Evolutionary conservation across 2,797 vertebrate genomes (phyloP), one percentile per base, ranked within the genome.

Genomic region (Distichodus sexfasciatus): DNA sequence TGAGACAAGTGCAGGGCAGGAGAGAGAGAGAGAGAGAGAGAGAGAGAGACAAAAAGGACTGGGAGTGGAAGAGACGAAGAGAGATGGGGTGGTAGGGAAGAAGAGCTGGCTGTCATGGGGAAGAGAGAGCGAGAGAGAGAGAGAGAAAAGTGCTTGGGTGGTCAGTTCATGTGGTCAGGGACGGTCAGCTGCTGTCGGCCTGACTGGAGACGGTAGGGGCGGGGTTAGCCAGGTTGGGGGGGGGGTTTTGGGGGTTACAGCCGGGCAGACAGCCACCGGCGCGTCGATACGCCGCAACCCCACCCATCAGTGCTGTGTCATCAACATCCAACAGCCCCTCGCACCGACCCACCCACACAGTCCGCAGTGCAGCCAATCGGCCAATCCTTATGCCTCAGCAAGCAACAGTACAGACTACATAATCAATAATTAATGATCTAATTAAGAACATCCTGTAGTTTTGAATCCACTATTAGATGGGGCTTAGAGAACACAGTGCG

Each of bases 241-340:
- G 19, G 67, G 47, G 35, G 50, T 36, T 50, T 55, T 14, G 50
- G 58, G 63, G 26, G 43, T 57, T 36, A 66, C 60, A 66, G 71
- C 72, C 71, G 76, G 80, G 84, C 80, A 78, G n/a, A 23, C 35
- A 68, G 85, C 82, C 83, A 85, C 74, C 70, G 68, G 74, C 77
- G 80, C 83, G 86, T 86, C 83, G 83, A 82, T 79, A 73, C 77
- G 46, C 63, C 19, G 70, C 79, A 81, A 80, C 81, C 84, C 80
- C 85, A 83, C 84, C 84, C 82, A 66, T 59, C 71, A 66, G 43
- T 55, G 75, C 75, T 66, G 75, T 69, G 75, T 73, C 60, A 74
- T 62, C 75, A 64, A 65, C 73, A 79, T 41, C 28, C 40, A 41
- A 38, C 40, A 41, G 15, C 21, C 9, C 33, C 28, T 48, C 47